Evolutionary conservation across 2,113 vertebrate genomes (phyloP), one percentile per base, ranked within the genome.

Genomic region (Notechis scutatus): DNA sequence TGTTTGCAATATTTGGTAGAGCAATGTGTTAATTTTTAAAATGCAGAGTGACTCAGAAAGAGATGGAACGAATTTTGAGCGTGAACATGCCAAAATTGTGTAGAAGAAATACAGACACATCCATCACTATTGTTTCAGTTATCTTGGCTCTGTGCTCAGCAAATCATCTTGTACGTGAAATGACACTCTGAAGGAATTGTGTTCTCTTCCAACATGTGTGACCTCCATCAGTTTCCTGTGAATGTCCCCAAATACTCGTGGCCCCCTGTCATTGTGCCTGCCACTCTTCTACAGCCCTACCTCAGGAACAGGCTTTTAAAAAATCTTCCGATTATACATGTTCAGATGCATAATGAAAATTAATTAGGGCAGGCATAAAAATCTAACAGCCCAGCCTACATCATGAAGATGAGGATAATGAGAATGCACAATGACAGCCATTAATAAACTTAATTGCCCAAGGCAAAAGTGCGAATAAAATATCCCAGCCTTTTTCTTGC

Each of bases 241-340:
- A 45, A 93, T 23, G 34, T 26, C 61, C 93, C 92, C 91, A 92
- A 93, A 85, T 0, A 8, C 91, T 93, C 91, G 90, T 42, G 57
- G 74, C 61, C 91, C 94, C 54, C 85, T 93, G 85, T 57, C 4
- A 0, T 90, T 54, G 91, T 1, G 55, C 52, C 89, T 95, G 94
- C 93, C 61, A 54, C 11, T 90, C 92, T 92, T 95, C 74, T 90
- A 95, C 90, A 92, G n/a, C 24, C 88, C 90, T 93, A 93, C 59
- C 92, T 56, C 93, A 91, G 89, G 94, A 95, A 93, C 57, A 69
- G 91, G 59, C 45, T 64, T 95, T 96, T 93, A 88, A 92, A 91
- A 91, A 95, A 94, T 85, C 87, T 87, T 95, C 0, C 85, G 94
- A 94, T 95, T 94, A 95, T 18, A 21, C 90, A 88, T 96, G 92